phyloP scores from a whole-genome alignment of 2,888 invertebrate genomes.

The Tachina lurida region DNA sequence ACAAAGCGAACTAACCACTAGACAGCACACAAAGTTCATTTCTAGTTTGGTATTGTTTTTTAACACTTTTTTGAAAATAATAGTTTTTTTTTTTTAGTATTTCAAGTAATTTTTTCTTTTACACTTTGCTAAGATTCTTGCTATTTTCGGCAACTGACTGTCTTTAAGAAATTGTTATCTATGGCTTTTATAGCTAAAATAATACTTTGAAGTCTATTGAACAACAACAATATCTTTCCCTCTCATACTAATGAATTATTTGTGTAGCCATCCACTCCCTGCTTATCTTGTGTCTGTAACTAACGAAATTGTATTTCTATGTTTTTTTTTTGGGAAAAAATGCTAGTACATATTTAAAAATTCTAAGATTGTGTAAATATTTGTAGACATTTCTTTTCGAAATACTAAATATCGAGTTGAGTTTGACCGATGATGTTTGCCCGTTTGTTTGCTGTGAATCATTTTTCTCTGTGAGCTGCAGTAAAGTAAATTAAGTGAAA shows the following conservation, averaged over 20 bases:
- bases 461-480: neutral
- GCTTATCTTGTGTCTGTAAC: neutral
- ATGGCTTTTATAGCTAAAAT: slow-evolving; percentile 61
- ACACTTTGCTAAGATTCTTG: slow-evolving; percentile 36
- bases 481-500: neutral
- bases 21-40: neutral
- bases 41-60: neutral
- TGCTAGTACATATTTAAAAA: slow-evolving; percentile 3
- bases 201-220: slow-evolving; percentile 2
- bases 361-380: slow-evolving; percentile 69
- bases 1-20: neutral
- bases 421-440: slow-evolving; percentile 14
- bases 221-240: neutral
- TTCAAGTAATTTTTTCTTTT: slow-evolving; percentile 3
- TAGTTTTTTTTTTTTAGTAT: neutral
- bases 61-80: neutral
- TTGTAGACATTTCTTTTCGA: slow-evolving; percentile 59
- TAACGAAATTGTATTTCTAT: slow-evolving; percentile 63
- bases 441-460: slow-evolving; percentile 28
- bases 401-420: slow-evolving; percentile 11
- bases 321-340: slow-evolving; percentile 25
- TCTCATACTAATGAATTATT: neutral
- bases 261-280: slow-evolving; percentile 13
- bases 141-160: slow-evolving; percentile 52
- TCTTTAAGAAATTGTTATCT: slow-evolving; percentile 37